Conservation (phyloP, 2,797 vertebrate species). For the Paramormyrops hopkinsi region DNA sequence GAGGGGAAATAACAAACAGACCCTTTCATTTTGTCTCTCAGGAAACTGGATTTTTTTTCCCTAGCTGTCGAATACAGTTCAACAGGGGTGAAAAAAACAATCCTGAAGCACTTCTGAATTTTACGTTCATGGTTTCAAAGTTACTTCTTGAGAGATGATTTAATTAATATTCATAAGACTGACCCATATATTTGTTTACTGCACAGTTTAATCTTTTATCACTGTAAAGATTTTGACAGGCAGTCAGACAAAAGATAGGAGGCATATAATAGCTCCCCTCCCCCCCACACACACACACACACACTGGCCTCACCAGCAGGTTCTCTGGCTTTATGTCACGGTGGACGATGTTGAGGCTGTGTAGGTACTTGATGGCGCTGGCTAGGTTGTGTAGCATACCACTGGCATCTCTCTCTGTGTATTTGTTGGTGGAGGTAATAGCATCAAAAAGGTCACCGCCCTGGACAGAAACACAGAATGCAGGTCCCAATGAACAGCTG, state of each 20-base stretch:
- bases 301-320: slow-evolving; percentile 73
- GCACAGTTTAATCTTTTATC: not conserved
- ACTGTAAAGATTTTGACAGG: not conserved
- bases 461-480: slow-evolving; percentile 51
- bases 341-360: slow-evolving; percentile 90
- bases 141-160: not conserved
- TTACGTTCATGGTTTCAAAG: not conserved
- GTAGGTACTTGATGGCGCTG: slow-evolving; percentile 94
- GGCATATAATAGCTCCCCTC: not conserved
- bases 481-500: not conserved
- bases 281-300: not conserved
- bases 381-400: slow-evolving; percentile 93
- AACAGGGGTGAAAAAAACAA: not conserved
- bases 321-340: slow-evolving; percentile 97
- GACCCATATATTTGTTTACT: not conserved
- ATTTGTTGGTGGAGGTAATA: slow-evolving; percentile 92
- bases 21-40: not conserved
- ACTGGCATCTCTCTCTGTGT: slow-evolving; percentile 89
- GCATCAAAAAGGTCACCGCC: slow-evolving; percentile 96
- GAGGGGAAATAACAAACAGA: not conserved
- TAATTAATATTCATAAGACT: slow-evolving; percentile 7
- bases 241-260: not conserved
- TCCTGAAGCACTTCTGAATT: not conserved
- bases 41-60: not conserved
- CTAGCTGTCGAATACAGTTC: not conserved